Base-by-base conservation (phyloP, 2,113 vertebrate genomes). In the Lasiurus borealis region DNA sequence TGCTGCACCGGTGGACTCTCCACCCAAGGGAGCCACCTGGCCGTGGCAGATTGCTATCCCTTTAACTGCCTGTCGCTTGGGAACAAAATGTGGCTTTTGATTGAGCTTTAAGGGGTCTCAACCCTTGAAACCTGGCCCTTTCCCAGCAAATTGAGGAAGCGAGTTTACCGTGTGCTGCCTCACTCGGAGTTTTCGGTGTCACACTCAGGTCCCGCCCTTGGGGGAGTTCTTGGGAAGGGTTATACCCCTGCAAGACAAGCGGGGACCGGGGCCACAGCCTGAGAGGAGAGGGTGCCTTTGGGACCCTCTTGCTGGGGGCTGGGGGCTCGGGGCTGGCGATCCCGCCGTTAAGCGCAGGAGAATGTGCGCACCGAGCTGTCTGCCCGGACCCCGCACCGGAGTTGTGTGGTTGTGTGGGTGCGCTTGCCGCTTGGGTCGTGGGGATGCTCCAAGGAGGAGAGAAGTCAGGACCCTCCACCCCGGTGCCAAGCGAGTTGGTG, bases 341-440 rank as follows among this genome's bases (percentile, higher is more conserved):
- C 12, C 5, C 19, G 52, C 25, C 13, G 21, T 68, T 40, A 23
- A 46, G 36, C 21, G 7, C 50, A 27, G 66, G 40, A n/a, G 73
- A 50, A 34, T 62, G 48, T 10, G 71, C 16, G 29, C 15, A 3
- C 46, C 81, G 18, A 36, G 11, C 82, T 57, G 80, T 52, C 29
- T 64, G 1, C 1, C 13, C 8, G 0, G 2, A 90, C 12, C 34
- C 21, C n/a, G 2, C 46, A 6, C 25, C 57, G 40, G 15, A 40
- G 52, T 34, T 72, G 82, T 71, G 48, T 52, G 5, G 52, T 34
- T 72, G 82, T 71, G 48, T 52, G 5, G 3, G 86, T 12, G 14
- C 25, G 15, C 18, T 25, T 27, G 13, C 64, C 2, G 10, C 34
- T 27, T 1, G 6, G 7, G 13, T 27, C 29, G 16, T 0, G 16